phyloP scores from a whole-genome alignment of 2,113 vertebrate genomes.

The Isurus oxyrinchus region DNA sequence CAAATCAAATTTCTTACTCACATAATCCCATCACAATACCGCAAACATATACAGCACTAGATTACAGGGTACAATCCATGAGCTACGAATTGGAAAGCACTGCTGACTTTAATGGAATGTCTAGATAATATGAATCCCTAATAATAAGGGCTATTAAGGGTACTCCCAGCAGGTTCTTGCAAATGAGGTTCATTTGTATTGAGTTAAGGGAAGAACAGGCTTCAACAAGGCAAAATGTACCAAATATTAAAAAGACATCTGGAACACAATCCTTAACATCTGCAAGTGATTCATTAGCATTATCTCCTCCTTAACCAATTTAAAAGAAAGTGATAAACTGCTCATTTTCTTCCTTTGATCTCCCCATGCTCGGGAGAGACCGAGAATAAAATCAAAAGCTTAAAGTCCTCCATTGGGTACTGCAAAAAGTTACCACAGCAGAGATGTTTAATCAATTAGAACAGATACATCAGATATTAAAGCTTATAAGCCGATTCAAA shows the following conservation, averaged over 20 bases:
- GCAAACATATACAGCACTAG: not conserved
- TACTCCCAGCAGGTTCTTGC: constrained; percentile 9
- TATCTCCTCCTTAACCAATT: not conserved
- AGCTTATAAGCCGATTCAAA: not conserved
- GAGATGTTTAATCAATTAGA: constrained; percentile 25
- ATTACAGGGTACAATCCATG: not conserved
- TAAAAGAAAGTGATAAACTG: not conserved
- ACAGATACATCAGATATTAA: not conserved
- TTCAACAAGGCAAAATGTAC: constrained; percentile 22
- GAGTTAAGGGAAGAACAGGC: not conserved
- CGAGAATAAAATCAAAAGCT: constrained; percentile 25
- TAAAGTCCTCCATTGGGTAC: not conserved
- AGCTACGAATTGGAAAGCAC: not conserved
- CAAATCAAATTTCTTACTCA: not conserved
- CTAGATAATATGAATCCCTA: constrained; percentile 26
- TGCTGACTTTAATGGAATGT: not conserved
- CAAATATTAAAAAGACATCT: constrained; percentile 29
- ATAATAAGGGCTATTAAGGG: not conserved
- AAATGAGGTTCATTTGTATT: constrained; percentile 31
- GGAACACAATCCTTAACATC: constrained; percentile 1
- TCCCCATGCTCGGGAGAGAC: not conserved
- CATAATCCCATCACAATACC: not conserved
- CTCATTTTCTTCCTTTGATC: not conserved
- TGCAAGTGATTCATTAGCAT: constrained; percentile 6
- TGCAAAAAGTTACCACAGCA: not conserved